Percentiles rank a stretch among this genome's conserved stretches.
phyloP scores from a whole-genome alignment of 2,113 vertebrate genomes.

The Leucosticte australis region DNA sequence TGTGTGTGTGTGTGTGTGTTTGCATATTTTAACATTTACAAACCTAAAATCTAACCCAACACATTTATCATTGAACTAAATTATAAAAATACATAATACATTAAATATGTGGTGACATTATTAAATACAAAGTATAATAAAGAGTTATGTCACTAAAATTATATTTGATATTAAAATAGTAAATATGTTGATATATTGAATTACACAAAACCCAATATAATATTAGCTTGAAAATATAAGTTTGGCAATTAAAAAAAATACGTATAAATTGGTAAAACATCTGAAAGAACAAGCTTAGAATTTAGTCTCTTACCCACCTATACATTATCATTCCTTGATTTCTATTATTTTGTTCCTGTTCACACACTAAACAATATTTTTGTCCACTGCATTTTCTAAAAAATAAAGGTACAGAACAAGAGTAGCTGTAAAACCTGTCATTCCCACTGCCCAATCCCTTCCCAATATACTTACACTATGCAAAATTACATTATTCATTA shows the following conservation, averaged over 20 bases:
- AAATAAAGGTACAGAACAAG: not conserved
- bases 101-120: not conserved
- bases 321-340: not conserved
- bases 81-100: not conserved
- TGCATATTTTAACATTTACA: not conserved
- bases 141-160: not conserved
- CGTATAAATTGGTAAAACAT: not conserved
- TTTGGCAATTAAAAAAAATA: not conserved
- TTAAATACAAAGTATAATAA: not conserved
- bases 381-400: not conserved
- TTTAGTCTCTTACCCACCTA: not conserved
- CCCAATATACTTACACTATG: not conserved
- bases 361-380: not conserved
- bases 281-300: not conserved
- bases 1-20: not conserved
- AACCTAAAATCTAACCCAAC: not conserved
- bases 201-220: not conserved
- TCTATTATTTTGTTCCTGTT: not conserved
- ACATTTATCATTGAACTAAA: not conserved
- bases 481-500: not conserved
- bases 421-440: not conserved
- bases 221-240: not conserved
- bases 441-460: not conserved
- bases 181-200: not conserved
- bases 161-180: not conserved